Percentiles rank a stretch among this genome's conserved stretches.
Conservation (phyloP, 2,888 invertebrate genomes). For the Drosophila differens region DNA sequence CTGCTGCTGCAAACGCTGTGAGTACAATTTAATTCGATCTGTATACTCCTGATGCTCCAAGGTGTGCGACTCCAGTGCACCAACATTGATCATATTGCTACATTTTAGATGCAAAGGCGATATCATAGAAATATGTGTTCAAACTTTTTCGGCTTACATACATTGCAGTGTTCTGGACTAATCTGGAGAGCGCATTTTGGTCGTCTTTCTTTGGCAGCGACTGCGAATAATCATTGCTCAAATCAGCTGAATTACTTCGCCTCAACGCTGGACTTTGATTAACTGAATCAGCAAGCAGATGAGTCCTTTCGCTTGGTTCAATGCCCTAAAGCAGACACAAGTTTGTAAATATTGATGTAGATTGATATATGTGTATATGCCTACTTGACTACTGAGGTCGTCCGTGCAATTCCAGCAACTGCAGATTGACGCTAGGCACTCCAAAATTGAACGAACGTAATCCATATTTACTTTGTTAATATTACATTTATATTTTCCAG, state of each 20-base stretch:
- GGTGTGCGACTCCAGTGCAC: conserved; percentile 94
- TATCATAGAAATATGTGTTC: background rate
- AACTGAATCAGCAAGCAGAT: conserved; percentile 91
- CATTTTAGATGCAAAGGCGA: conserved; percentile 2
- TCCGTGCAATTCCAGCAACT: conserved; percentile 84
- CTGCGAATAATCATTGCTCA: conserved; percentile 88
- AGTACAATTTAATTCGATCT: conserved; percentile 92
- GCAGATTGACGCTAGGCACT: conserved; percentile 82
- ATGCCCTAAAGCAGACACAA: conserved; percentile 68
- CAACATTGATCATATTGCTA: conserved; percentile 97
- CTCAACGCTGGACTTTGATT: conserved; percentile 90
- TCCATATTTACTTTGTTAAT: conserved; percentile 75
- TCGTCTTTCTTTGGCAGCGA: conserved; percentile 93
- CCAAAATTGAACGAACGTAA: conserved; percentile 80
- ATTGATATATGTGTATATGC: background rate
- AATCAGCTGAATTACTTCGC: conserved; percentile 90
- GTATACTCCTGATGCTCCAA: conserved; percentile 95
- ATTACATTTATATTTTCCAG: conserved; percentile 22
- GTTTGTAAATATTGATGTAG: background rate
- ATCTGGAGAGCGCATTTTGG: conserved; percentile 94
- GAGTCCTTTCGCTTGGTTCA: conserved; percentile 90
- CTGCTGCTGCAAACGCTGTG: conserved; percentile 86
- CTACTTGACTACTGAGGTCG: conserved; percentile 82
- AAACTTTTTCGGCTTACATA: conserved; percentile 85
- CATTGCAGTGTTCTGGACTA: conserved; percentile 96